phyloP scores from a whole-genome alignment of 1,140 invertebrate species.

The Bactericera cockerelli region DNA sequence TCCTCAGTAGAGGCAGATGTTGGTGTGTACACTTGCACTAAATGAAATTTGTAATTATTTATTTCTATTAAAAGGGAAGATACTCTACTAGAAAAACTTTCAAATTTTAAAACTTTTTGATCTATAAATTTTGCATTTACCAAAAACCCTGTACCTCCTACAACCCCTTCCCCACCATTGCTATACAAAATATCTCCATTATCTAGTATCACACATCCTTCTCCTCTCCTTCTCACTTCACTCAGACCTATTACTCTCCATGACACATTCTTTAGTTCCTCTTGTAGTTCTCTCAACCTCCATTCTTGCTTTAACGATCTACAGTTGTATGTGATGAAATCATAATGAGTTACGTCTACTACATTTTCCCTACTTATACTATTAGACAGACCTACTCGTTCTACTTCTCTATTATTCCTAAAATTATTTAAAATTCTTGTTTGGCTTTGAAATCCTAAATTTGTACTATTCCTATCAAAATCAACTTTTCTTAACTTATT shows the following conservation, averaged over 20 bases:
- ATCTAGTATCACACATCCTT: not conserved
- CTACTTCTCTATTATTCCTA: not conserved
- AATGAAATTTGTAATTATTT: not conserved
- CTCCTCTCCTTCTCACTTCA: constrained; percentile 4
- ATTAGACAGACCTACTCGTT: not conserved
- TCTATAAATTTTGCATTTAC: not conserved
- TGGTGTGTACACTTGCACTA: not conserved
- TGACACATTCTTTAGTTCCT: not conserved
- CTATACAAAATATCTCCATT: not conserved
- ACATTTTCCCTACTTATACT: no score
- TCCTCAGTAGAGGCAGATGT: not conserved
- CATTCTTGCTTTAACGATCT: not conserved
- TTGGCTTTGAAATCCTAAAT: no score
- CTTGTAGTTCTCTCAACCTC: not conserved
- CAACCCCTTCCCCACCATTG: not conserved
- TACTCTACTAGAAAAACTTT: not conserved
- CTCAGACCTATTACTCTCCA: not conserved
- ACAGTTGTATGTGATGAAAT: not conserved
- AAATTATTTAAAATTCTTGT: no score
- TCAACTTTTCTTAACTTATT: no score
- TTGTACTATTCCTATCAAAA: no score
- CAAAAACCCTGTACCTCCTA: constrained; percentile 2
- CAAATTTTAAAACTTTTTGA: not conserved
- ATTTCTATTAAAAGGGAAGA: not conserved
- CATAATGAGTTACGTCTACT: not conserved